phyloP scores from a whole-genome alignment of 2,113 vertebrate species.

The Aramus guarauna region DNA sequence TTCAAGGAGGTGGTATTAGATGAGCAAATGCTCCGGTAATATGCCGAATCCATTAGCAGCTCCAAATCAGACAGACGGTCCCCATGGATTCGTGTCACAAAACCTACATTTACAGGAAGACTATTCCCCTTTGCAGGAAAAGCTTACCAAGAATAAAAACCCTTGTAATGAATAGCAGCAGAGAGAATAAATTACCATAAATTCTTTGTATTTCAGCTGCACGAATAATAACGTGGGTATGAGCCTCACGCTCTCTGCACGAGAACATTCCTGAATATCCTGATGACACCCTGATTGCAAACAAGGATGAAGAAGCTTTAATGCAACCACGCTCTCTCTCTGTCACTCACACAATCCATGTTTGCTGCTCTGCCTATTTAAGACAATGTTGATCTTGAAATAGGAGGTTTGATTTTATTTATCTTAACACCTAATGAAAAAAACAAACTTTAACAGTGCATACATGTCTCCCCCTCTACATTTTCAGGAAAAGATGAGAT shows the following conservation, averaged over 20 bases:
- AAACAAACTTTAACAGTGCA: neutral
- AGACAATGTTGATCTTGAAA: neutral
- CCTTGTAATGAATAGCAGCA: slow-evolving; percentile 32
- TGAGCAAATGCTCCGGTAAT: neutral
- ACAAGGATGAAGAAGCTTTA: neutral
- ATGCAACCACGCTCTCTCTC: neutral
- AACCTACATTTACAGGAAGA: slow-evolving; percentile 35
- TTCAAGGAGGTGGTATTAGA: neutral
- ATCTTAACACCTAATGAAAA: neutral
- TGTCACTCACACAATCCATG: neutral
- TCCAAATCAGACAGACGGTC: neutral
- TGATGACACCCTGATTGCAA: neutral
- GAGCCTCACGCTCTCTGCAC: neutral
- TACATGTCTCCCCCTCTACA: neutral
- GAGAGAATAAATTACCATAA: slow-evolving; percentile 57
- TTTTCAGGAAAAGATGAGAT: neutral
- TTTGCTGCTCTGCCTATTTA: neutral
- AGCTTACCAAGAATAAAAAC: slow-evolving; percentile 39
- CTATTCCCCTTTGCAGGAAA: slow-evolving; percentile 16
- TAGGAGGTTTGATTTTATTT: neutral
- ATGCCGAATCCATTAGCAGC: neutral
- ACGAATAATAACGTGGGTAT: neutral
- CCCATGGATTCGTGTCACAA: slow-evolving; percentile 30
- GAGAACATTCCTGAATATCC: neutral
- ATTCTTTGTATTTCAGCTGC: slow-evolving; percentile 23